Evolutionary conservation across 2,113 vertebrate species (phyloP).

Genomic region (Heterotis niloticus): DNA sequence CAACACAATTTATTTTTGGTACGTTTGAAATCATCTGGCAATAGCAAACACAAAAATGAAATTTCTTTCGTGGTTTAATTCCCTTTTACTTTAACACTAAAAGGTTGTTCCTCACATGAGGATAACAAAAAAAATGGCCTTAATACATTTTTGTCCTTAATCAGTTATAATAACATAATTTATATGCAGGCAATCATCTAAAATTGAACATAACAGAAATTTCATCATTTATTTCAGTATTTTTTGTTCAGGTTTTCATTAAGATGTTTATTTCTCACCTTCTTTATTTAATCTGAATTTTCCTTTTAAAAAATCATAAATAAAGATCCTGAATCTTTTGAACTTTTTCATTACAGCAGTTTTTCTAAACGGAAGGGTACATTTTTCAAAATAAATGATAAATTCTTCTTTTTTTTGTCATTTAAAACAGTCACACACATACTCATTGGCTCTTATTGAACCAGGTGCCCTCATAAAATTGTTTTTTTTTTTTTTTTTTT

Average conservation of each 20-base stretch:
- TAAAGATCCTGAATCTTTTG: not conserved
- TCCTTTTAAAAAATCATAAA: slow-evolving; percentile 2
- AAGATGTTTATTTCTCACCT: not conserved
- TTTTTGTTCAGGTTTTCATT: slow-evolving; percentile 14
- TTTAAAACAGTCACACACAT: not conserved
- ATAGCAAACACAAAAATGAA: too few species aligned
- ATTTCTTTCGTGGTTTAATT: too few species aligned
- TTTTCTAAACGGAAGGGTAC: not conserved
- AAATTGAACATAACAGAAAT: slow-evolving; percentile 16
- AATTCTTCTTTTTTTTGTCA: too few species aligned
- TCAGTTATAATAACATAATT: slow-evolving; percentile 5
- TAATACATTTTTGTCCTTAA: slow-evolving; percentile 1
- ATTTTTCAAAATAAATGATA: slow-evolving; percentile 4
- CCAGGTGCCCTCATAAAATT: not conserved
- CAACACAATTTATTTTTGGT: too few species aligned
- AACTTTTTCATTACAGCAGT: slow-evolving; percentile 4
- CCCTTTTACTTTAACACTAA: too few species aligned
- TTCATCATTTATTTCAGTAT: slow-evolving; percentile 9
- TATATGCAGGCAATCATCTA: not conserved
- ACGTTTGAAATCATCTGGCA: too few species aligned
- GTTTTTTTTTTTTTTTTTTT: slow-evolving; percentile 15
- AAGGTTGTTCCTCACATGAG: slow-evolving; percentile 9
- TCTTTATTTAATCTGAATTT: slow-evolving; percentile 10
- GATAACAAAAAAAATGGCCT: not conserved
- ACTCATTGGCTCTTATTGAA: slow-evolving; percentile 5